These are phyloP conservation scores for Amphipyra tragopoginis DNA, from an alignment of 2,888 invertebrate species.

Conservation along the genomic window DNA sequence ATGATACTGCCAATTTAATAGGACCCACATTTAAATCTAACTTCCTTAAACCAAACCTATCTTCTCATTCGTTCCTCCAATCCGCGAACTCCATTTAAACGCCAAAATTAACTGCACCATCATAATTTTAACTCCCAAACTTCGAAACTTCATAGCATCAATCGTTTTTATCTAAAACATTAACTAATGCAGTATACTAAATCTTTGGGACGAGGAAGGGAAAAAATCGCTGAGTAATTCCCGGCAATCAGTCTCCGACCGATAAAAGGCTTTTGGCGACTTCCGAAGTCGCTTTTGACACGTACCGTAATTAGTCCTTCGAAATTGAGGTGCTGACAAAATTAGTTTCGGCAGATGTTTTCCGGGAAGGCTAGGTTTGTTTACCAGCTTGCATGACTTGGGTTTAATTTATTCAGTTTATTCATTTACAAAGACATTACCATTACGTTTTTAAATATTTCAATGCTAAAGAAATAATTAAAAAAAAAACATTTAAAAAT, in stretches of 20 bases:
- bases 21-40: no score
- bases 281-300: slow-evolving; percentile 54
- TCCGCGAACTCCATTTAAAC: slow-evolving; percentile 19
- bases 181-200: slow-evolving; percentile 71
- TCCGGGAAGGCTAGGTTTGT: slow-evolving; percentile 18
- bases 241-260: slow-evolving; percentile 73
- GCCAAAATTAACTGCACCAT: slow-evolving; percentile 24
- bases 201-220: slow-evolving; percentile 63
- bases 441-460: no score
- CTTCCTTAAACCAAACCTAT: neutral
- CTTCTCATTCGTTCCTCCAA: slow-evolving; percentile 12
- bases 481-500: no score
- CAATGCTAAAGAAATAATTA: no score
- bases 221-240: slow-evolving; percentile 80
- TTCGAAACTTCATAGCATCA: slow-evolving; percentile 58
- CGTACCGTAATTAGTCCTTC: slow-evolving; percentile 57
- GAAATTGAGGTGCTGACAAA: slow-evolving; percentile 44
- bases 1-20: no score
- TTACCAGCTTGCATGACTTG: neutral
- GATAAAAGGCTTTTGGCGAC: slow-evolving; percentile 68
- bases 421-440: no score
- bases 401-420: neutral
- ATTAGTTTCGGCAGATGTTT: slow-evolving; percentile 34
- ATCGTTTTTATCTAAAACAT: slow-evolving; percentile 74
- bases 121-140: slow-evolving; percentile 26